phyloP scores from a whole-genome alignment of 2,113 vertebrate genomes.

The Podarcis cretensis region DNA sequence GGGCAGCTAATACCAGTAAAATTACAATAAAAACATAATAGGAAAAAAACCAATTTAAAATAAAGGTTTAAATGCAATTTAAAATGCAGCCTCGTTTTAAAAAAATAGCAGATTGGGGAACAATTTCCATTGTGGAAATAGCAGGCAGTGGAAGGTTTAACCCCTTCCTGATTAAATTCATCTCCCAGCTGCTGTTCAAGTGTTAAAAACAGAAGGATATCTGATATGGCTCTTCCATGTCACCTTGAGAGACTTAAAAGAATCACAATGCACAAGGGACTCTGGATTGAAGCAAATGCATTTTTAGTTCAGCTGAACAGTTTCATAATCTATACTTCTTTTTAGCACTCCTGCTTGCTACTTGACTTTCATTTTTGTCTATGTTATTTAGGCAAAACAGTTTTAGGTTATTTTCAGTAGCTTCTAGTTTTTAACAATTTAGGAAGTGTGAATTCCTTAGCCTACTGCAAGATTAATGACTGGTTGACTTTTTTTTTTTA shows the following conservation, averaged over 20 bases:
- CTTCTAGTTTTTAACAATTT: constrained; percentile 3
- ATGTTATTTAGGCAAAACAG: neutral
- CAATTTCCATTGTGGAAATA: neutral
- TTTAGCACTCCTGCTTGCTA: neutral
- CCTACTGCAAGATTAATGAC: neutral
- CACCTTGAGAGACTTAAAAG: neutral
- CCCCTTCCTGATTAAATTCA: neutral
- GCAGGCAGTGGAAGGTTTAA: neutral
- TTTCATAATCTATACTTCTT: neutral
- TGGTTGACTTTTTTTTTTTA: neutral
- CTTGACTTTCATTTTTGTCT: constrained; percentile 12
- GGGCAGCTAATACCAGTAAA: no score
- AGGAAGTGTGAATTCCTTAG: constrained; percentile 6
- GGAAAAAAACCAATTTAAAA: no score
- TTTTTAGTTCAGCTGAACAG: neutral
- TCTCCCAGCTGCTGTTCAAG: neutral
- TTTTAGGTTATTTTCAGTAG: neutral
- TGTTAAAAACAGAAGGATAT: neutral
- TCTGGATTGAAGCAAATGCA: neutral
- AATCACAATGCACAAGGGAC: neutral
- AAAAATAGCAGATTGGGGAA: no score
- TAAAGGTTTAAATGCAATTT: no score
- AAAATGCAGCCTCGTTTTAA: no score
- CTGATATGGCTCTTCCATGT: neutral
- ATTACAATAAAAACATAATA: no score